Evolutionary conservation across 2,113 vertebrate species (phyloP).

Genomic region (Gymnogyps californianus): DNA sequence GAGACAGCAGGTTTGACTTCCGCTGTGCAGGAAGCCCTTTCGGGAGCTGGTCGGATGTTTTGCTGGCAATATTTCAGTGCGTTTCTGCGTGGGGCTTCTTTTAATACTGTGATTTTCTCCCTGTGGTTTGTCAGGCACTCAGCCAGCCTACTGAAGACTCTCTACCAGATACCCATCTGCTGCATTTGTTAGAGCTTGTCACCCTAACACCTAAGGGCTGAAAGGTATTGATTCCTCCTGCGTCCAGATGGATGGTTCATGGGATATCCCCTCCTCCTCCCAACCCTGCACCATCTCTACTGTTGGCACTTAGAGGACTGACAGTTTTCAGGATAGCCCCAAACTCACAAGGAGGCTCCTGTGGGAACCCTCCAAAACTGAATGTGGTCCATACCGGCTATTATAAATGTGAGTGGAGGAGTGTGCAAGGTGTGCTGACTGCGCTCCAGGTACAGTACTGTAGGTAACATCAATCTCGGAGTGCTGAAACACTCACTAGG

Average conservation of each 20-base stretch:
- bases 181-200: constrained; percentile 44
- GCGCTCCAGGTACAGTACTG: not conserved
- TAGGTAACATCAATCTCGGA: not conserved
- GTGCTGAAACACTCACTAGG: not conserved
- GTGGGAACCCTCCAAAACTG: not conserved
- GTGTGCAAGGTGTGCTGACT: not conserved
- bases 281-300: not conserved
- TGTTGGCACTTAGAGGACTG: not conserved
- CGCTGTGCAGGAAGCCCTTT: not conserved
- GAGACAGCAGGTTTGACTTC: constrained; percentile 7
- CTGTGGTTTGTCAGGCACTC: constrained; percentile 56
- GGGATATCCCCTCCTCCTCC: not conserved
- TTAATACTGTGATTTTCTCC: constrained; percentile 49
- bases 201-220: constrained; percentile 32
- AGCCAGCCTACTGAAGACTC: constrained; percentile 59
- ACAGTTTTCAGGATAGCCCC: not conserved
- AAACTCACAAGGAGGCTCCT: not conserved
- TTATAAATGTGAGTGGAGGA: not conserved
- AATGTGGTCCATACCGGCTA: not conserved
- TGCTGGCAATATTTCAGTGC: constrained; percentile 15
- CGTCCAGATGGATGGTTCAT: not conserved
- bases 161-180: constrained; percentile 52
- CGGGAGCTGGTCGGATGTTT: not conserved
- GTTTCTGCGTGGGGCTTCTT: constrained; percentile 22
- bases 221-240: constrained; percentile 36